These are phyloP conservation scores for Dermatemys mawii DNA, from an alignment of 2,113 vertebrate species.

Conservation along the genomic window DNA sequence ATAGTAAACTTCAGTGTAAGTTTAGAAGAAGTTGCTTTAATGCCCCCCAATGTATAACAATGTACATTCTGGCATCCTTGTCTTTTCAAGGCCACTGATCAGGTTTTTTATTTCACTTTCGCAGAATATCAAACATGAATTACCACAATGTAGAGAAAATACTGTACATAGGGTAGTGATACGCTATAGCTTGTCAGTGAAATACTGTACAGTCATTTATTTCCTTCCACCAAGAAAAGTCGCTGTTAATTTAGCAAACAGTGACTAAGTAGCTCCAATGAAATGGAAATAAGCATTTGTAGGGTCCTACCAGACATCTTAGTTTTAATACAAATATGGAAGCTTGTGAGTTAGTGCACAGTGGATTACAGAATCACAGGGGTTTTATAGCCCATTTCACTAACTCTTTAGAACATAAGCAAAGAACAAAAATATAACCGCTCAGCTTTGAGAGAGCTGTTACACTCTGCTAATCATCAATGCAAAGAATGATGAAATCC, in stretches of 20 bases:
- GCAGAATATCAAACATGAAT: slow-evolving; percentile 17
- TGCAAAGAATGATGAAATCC: slow-evolving; percentile 24
- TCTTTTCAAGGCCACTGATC: slow-evolving; percentile 20
- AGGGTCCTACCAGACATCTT: neutral
- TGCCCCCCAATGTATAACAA: neutral
- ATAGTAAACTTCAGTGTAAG: neutral
- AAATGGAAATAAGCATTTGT: neutral
- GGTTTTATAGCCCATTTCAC: neutral
- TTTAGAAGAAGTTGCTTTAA: neutral
- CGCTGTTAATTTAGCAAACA: neutral
- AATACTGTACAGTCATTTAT: slow-evolving; percentile 2
- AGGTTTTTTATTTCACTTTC: neutral
- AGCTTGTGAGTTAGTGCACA: slow-evolving; percentile 4
- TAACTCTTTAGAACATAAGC: neutral
- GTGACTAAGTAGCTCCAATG: neutral
- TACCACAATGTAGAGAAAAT: slow-evolving; percentile 1
- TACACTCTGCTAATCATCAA: slow-evolving; percentile 24
- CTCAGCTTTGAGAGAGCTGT: neutral
- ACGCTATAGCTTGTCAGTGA: slow-evolving; percentile 8
- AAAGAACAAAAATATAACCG: slow-evolving; percentile 25
- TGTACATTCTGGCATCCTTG: slow-evolving; percentile 38
- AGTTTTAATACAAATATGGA: neutral
- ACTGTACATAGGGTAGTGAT: neutral
- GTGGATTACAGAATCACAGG: neutral
- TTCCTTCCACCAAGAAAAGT: slow-evolving; percentile 20